Conservation (phyloP, 2,113 vertebrate species). For the Semnopithecus entellus region DNA sequence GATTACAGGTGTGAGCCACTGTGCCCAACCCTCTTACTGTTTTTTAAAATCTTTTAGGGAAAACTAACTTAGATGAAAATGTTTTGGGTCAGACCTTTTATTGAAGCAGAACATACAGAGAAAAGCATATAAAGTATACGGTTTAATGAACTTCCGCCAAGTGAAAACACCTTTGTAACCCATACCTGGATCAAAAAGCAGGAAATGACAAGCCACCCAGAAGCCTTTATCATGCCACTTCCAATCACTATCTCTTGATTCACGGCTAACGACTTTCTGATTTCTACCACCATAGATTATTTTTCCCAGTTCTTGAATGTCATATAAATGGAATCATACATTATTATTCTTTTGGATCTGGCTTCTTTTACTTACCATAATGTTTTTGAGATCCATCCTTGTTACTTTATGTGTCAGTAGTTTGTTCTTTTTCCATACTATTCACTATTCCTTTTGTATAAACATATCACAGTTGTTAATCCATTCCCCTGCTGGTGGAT, state of each 20-base stretch:
- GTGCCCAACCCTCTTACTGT: too few species aligned
- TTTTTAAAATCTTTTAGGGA: neutral
- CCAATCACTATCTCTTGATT: neutral
- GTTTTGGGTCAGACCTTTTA: neutral
- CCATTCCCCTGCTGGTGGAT: neutral
- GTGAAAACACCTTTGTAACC: constrained; percentile 5
- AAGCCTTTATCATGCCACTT: constrained; percentile 4
- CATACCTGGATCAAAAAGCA: neutral
- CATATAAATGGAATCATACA: neutral
- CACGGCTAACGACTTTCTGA: neutral
- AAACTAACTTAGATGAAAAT: neutral
- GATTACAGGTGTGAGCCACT: too few species aligned
- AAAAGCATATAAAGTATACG: neutral
- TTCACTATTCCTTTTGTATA: neutral
- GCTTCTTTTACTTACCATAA: neutral
- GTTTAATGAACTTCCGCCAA: neutral
- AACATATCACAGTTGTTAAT: neutral
- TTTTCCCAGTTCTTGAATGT: constrained; percentile 4
- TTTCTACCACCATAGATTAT: neutral
- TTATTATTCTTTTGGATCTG: neutral
- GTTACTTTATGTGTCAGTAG: neutral
- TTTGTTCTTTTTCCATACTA: neutral
- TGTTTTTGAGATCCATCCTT: neutral
- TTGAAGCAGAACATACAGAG: neutral
- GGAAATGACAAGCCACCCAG: neutral